A percentile compares a stretch with the other conserved stretches of the same genome.
Conservation (phyloP, 1,140 invertebrate species). For the Dolichoris vasculosae region DNA sequence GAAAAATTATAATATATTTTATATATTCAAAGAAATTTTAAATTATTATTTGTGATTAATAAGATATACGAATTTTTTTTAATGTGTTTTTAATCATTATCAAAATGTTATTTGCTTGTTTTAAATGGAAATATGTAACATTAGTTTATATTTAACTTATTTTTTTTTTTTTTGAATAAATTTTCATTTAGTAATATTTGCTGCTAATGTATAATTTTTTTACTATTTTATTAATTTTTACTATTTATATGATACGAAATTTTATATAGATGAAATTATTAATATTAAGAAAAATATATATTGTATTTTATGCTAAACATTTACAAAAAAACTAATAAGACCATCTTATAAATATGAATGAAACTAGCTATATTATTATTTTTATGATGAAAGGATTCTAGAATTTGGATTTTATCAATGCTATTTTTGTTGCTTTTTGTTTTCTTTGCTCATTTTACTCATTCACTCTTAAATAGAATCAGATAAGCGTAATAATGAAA, state of each 20-base stretch:
- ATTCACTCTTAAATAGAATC: slow-evolving; percentile 6
- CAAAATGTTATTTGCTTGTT: too few species aligned
- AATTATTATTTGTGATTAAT: too few species aligned
- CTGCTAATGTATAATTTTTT: neutral
- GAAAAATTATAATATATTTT: too few species aligned
- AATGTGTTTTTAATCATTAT: too few species aligned
- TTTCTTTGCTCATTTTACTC: slow-evolving; percentile 1
- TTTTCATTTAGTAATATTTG: neutral
- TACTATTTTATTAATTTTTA: neutral
- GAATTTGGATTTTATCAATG: neutral
- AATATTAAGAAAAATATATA: neutral
- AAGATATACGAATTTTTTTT: too few species aligned
- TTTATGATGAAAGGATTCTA: neutral
- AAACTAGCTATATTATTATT: slow-evolving; percentile 22
- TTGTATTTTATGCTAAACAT: neutral
- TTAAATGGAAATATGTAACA: too few species aligned
- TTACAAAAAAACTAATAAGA: neutral
- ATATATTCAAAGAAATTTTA: too few species aligned
- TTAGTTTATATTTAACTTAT: too few species aligned
- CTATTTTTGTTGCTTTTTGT: neutral
- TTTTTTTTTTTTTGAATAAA: too few species aligned
- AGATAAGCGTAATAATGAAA: slow-evolving; percentile 21
- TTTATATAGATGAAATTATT: neutral
- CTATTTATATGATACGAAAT: neutral
- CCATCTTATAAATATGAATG: neutral